Evolutionary conservation across 2,888 invertebrate genomes (phyloP), one percentile per base, ranked within the genome.

Genomic region (Clunio marinus): DNA sequence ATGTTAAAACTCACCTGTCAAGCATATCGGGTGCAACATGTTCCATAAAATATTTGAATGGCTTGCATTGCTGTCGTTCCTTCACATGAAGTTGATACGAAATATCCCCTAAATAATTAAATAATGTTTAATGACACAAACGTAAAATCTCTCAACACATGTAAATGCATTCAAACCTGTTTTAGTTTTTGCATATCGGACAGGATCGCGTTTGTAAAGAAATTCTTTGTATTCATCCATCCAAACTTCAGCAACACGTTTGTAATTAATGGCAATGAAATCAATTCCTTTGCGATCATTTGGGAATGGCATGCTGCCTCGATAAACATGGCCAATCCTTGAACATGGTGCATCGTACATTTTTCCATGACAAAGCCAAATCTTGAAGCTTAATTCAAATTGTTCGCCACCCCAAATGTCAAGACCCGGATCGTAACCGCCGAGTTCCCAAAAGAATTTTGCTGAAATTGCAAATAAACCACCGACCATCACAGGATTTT

Each of bases 151-250:
- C n/a, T 32, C 32, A 32, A 32, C n/a, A n/a, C n/a, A n/a, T 8
- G 32, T 32, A 10, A 32, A 32, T 8, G 10, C 32, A 32, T 32
- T 32, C 32, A 32, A 32, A 41, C 41, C 41, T 41, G 41, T 10
- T 2, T 41, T 41, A n/a, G 91, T 81, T 1, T 77, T 76, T 13
- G 83, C 80, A 74, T 92, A 90, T 74, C 89, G 87, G 0, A 60
- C 32, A 0, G 95, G 90, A 27, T 90, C 82, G 0, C 93, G 83
- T 70, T 81, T 79, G 80, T 96, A 97, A 66, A 98, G 77, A 75
- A 86, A 87, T 72, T 95, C 83, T 1, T 91, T 92, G 77, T 95
- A 98, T 74, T 97, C 96, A 76, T 98, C 97, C 97, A 98, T 96
- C 97, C 97, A 98, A 1, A 97, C 96, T 74, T 93, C 94, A 0